A percentile compares a stretch with the other conserved stretches of the same genome.
These are phyloP conservation scores for Stylophora pistillata DNA, from an alignment of 64 coral and sea anemone genomes.

Conservation along the genomic window DNA sequence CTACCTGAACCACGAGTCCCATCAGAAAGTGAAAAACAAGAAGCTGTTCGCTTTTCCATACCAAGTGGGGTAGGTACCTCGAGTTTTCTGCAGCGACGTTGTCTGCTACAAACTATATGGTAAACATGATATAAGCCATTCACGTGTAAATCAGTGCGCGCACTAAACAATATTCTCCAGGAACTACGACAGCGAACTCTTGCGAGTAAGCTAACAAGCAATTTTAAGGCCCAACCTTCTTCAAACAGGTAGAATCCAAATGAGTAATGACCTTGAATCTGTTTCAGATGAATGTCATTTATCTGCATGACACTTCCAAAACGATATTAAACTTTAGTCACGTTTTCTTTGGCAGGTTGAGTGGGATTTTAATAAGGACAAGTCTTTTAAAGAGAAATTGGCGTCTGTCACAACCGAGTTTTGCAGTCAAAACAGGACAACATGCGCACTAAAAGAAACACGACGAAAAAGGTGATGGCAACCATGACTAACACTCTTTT, in stretches of 20 bases:
- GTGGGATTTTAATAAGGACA: slow-evolving; percentile 32
- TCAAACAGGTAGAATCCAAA: too few relatives aligned
- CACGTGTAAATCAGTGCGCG: too few relatives aligned
- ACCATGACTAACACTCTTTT: too few relatives aligned
- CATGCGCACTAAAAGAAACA: not conserved
- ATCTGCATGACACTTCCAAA: not conserved
- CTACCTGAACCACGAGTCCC: not conserved
- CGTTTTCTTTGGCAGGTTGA: not conserved
- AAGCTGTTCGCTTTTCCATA: not conserved
- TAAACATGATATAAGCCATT: too few relatives aligned
- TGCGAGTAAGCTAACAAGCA: too few relatives aligned
- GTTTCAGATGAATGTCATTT: too few relatives aligned
- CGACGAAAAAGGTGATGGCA: slow-evolving; percentile 1
- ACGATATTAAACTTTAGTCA: not conserved
- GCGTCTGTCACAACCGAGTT: not conserved
- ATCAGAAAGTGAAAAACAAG: not conserved
- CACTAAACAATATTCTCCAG: too few relatives aligned
- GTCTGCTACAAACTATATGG: too few relatives aligned
- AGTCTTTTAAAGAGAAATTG: slow-evolving; percentile 34
- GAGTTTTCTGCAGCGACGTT: not conserved
- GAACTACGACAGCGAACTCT: too few relatives aligned
- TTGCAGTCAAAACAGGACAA: slow-evolving; percentile 22
- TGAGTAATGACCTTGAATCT: too few relatives aligned
- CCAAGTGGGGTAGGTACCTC: not conserved
- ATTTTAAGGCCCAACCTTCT: too few relatives aligned